phyloP scores from a whole-genome alignment of 2,113 vertebrate genomes.

The Burhinus oedicnemus region DNA sequence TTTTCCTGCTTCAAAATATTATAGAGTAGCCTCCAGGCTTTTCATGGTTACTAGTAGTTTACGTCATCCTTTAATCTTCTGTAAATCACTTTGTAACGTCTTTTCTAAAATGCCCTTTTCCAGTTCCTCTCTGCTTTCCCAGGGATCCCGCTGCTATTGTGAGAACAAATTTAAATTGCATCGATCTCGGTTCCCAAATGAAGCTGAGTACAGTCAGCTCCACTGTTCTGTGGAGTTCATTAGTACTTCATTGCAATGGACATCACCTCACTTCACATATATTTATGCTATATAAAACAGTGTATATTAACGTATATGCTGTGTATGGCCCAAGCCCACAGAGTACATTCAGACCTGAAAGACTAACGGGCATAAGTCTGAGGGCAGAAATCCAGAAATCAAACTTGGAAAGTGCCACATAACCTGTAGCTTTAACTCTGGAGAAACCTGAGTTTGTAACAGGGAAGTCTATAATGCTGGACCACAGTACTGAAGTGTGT shows the following conservation, averaged over 20 bases:
- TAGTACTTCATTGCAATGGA: background rate
- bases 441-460: background rate
- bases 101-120: background rate
- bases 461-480: background rate
- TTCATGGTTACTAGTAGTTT: background rate
- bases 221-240: background rate
- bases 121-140: background rate
- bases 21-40: background rate
- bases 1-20: background rate
- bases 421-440: background rate
- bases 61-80: background rate
- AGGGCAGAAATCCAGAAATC: background rate
- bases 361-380: background rate
- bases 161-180: background rate
- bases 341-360: background rate
- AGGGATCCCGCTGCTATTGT: background rate
- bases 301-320: rapidly evolving
- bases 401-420: background rate
- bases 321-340: background rate
- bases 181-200: background rate
- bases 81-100: background rate
- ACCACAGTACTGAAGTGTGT: background rate
- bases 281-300: background rate
- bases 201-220: background rate
- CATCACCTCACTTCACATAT: background rate